Conservation (phyloP, 2,797 vertebrate genomes). For the Parauchenoglanis ngamensis region DNA sequence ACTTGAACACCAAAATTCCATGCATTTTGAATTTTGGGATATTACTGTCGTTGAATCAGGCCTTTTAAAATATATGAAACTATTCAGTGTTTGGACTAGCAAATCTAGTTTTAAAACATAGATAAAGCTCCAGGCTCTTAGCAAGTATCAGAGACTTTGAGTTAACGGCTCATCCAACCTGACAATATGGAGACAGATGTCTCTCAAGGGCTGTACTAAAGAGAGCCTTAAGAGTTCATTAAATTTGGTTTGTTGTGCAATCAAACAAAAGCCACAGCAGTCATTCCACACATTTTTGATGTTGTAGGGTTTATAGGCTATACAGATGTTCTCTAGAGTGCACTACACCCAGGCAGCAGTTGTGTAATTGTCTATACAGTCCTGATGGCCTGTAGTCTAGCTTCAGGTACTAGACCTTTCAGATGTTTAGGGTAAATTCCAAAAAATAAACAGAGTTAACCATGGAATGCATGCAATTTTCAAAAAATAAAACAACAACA, state of each 20-base stretch:
- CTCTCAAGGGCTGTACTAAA: conserved; percentile 11
- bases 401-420: neutral
- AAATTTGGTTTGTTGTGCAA: neutral
- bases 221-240: neutral
- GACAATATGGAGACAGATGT: conserved; percentile 46
- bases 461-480: neutral
- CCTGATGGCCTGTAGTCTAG: neutral
- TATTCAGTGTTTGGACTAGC: neutral
- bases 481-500: neutral
- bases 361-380: neutral
- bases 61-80: neutral
- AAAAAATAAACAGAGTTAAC: neutral
- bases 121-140: conserved; percentile 17
- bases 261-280: neutral
- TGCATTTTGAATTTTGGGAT: conserved; percentile 7
- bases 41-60: conserved; percentile 4
- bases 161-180: conserved; percentile 27
- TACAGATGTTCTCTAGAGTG: neutral
- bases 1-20: neutral
- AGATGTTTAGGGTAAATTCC: neutral
- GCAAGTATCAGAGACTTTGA: conserved; percentile 12
- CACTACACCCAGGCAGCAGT: neutral
- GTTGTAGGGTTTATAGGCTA: neutral
- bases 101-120: conserved; percentile 11
- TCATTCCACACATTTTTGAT: neutral